phyloP scores from a whole-genome alignment of 2,888 invertebrate species.

The Heliconius charithonia region DNA sequence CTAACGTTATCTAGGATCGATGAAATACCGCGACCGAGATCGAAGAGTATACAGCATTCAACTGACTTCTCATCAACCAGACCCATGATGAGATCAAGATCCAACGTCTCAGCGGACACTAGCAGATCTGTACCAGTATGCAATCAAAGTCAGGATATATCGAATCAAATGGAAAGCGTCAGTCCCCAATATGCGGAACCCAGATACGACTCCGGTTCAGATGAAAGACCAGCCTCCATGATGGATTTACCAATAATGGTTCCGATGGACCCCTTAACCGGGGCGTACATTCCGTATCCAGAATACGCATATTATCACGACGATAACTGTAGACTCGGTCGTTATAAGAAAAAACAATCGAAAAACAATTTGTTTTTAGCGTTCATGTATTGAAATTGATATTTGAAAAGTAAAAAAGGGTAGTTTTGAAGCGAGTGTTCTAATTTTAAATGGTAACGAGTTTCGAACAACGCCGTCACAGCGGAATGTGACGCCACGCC shows the following conservation, averaged over 20 bases:
- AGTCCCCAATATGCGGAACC: constrained; percentile 78
- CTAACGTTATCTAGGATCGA: constrained; percentile 77
- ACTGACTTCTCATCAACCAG: constrained; percentile 72
- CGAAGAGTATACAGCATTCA: constrained; percentile 70
- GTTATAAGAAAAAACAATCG: constrained; percentile 60
- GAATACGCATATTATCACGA: constrained; percentile 73
- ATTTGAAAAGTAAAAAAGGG: background rate
- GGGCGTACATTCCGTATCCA: constrained; percentile 73
- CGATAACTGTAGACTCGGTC: constrained; percentile 62
- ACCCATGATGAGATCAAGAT: constrained; percentile 68
- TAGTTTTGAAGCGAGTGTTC: constrained; percentile 58
- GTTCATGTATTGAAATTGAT: constrained; percentile 72
- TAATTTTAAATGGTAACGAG: constrained; percentile 69
- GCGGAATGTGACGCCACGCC: constrained; percentile 70
- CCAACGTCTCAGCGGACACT: constrained; percentile 77
- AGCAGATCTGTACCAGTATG: constrained; percentile 77
- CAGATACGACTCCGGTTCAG: constrained; percentile 64
- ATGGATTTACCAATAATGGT: constrained; percentile 73
- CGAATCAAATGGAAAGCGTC: constrained; percentile 61
- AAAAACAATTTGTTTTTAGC: constrained; percentile 79
- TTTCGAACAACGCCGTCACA: constrained; percentile 79
- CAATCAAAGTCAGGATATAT: constrained; percentile 70
- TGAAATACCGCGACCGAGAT: constrained; percentile 67
- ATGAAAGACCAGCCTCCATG: constrained; percentile 69
- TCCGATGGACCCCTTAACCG: constrained; percentile 68